Conservation (phyloP, 2,888 invertebrate species). For the Ornithoptera priamus region DNA sequence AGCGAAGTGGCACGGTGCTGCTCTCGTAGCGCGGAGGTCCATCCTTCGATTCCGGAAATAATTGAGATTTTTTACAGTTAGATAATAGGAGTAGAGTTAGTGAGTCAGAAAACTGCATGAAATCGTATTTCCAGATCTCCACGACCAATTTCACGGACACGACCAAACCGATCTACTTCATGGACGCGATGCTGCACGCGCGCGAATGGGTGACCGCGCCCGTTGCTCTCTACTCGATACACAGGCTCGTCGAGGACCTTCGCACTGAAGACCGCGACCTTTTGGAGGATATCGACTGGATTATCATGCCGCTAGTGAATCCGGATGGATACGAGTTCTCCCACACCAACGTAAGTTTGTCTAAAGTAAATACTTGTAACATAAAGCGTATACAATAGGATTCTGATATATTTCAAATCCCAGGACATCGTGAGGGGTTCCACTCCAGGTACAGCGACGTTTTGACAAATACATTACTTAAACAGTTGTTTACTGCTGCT, state of each 20-base stretch:
- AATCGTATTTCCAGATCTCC: slow-evolving; percentile 13
- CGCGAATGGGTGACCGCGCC: slow-evolving; percentile 85
- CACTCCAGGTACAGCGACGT: too few species aligned
- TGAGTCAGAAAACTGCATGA: too few species aligned
- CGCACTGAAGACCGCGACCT: slow-evolving; percentile 60
- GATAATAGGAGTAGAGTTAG: too few species aligned
- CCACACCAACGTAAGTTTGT: slow-evolving; percentile 58
- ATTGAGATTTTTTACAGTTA: too few species aligned
- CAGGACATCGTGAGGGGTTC: too few species aligned
- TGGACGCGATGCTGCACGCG: slow-evolving; percentile 82
- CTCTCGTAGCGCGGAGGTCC: too few species aligned
- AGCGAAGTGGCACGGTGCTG: too few species aligned
- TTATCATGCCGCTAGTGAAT: slow-evolving; percentile 83
- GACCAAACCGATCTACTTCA: slow-evolving; percentile 73
- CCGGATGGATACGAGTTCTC: slow-evolving; percentile 87
- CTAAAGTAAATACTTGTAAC: neutral
- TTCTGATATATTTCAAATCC: too few species aligned
- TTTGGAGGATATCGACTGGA: slow-evolving; percentile 82
- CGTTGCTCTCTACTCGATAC: slow-evolving; percentile 78
- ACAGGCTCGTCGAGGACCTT: slow-evolving; percentile 77
- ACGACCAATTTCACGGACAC: slow-evolving; percentile 37
- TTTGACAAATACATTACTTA: too few species aligned
- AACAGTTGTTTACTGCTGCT: too few species aligned
- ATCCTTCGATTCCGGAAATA: too few species aligned
- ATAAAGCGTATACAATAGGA: too few species aligned